These are phyloP conservation scores for Notoglanidium macrostoma DNA, from an alignment of 2,797 vertebrate genomes.

Conservation along the genomic window DNA sequence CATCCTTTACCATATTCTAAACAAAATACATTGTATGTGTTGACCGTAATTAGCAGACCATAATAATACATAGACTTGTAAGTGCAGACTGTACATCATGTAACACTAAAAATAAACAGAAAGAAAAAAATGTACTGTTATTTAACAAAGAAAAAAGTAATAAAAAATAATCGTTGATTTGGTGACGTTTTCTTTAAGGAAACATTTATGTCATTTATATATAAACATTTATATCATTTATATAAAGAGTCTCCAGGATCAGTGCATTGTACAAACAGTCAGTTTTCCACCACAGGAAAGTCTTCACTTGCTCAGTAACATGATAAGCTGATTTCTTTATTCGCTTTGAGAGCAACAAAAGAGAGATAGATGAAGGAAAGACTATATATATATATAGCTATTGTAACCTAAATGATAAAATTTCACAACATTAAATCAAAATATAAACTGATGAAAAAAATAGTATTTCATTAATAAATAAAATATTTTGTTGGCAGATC, in stretches of 20 bases:
- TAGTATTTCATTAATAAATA: background rate
- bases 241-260: background rate
- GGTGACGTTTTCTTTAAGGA: background rate
- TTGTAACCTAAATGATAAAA: background rate
- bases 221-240: no score
- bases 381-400: background rate
- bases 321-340: background rate
- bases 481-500: background rate
- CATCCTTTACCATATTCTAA: background rate
- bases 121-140: background rate
- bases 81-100: background rate
- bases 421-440: background rate
- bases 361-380: background rate
- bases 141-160: background rate
- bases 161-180: background rate
- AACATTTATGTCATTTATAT: background rate
- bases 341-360: background rate
- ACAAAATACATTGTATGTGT: no score
- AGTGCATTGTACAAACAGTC: background rate
- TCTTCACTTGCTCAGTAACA: background rate
- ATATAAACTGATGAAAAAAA: background rate
- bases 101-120: background rate
- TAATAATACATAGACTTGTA: background rate
- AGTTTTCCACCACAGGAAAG: background rate
- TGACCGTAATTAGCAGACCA: no score